Conservation (phyloP, 1,140 invertebrate species). For the Leguminivora glycinivorella region DNA sequence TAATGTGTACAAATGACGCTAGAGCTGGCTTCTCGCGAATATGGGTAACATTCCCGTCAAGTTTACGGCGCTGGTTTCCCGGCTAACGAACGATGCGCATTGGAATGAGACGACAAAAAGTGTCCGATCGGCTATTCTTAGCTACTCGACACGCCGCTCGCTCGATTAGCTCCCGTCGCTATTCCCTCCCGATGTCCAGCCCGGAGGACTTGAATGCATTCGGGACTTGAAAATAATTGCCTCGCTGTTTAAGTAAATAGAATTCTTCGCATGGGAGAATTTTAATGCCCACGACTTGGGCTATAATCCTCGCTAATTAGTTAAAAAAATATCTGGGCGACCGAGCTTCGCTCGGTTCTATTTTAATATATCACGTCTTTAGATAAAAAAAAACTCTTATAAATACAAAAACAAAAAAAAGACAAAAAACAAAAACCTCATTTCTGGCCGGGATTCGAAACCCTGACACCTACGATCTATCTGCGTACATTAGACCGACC, state of each 20-base stretch:
- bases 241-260: slow-evolving; percentile 39
- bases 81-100: slow-evolving; percentile 41
- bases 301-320: slow-evolving; percentile 31
- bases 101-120: slow-evolving; percentile 56
- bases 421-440: too few species aligned
- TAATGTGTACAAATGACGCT: background rate
- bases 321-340: too few species aligned
- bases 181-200: slow-evolving; percentile 37
- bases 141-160: slow-evolving; percentile 38
- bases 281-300: slow-evolving; percentile 13
- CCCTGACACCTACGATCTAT: too few species aligned
- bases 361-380: too few species aligned
- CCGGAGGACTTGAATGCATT: slow-evolving; percentile 38
- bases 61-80: slow-evolving; percentile 36
- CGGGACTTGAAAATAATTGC: slow-evolving; percentile 45
- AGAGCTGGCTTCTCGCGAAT: slow-evolving; percentile 40
- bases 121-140: slow-evolving; percentile 52
- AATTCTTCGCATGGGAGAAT: slow-evolving; percentile 31
- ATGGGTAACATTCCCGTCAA: slow-evolving; percentile 50
- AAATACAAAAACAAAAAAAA: too few species aligned
- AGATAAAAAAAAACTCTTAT: too few species aligned
- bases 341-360: too few species aligned
- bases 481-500: too few species aligned
- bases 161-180: slow-evolving; percentile 43
- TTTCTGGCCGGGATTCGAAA: too few species aligned